Percentiles rank a stretch among this genome's conserved stretches.
These are phyloP conservation scores for Drosophila recens DNA, from an alignment of 2,888 invertebrate genomes.

Conservation along the genomic window DNA sequence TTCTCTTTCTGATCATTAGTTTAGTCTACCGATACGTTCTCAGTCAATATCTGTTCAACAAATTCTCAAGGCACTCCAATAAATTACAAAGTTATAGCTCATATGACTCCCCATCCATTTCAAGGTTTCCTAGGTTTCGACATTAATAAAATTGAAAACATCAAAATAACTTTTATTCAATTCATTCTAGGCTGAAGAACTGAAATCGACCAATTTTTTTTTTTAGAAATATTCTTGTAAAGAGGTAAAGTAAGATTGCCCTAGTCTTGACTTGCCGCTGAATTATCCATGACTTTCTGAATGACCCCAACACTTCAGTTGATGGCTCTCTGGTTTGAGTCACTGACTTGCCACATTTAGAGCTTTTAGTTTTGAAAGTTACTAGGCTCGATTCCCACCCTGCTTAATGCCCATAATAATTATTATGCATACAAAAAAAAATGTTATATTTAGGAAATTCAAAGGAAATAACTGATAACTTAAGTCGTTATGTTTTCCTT, in stretches of 20 bases:
- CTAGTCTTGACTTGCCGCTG: too few species aligned
- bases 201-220: too few species aligned
- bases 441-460: neutral
- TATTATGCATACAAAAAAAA: too few species aligned
- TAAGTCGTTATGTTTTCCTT: neutral
- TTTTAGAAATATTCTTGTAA: too few species aligned
- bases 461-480: neutral
- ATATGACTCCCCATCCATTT: neutral
- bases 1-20: neutral
- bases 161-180: neutral
- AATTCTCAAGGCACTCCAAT: constrained; percentile 11
- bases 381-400: too few species aligned
- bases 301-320: too few species aligned
- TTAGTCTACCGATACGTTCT: constrained; percentile 6
- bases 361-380: too few species aligned
- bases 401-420: too few species aligned
- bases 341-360: too few species aligned
- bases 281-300: too few species aligned
- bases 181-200: neutral
- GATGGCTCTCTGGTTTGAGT: too few species aligned
- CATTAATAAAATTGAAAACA: neutral
- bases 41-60: neutral
- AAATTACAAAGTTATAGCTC: constrained; percentile 29
- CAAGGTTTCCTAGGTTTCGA: neutral
- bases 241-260: too few species aligned